A percentile compares a stretch with the other conserved stretches of the same genome.
These are phyloP conservation scores for Alligator mississippiensis DNA, from an alignment of 2,113 vertebrate species.

Conservation along the genomic window DNA sequence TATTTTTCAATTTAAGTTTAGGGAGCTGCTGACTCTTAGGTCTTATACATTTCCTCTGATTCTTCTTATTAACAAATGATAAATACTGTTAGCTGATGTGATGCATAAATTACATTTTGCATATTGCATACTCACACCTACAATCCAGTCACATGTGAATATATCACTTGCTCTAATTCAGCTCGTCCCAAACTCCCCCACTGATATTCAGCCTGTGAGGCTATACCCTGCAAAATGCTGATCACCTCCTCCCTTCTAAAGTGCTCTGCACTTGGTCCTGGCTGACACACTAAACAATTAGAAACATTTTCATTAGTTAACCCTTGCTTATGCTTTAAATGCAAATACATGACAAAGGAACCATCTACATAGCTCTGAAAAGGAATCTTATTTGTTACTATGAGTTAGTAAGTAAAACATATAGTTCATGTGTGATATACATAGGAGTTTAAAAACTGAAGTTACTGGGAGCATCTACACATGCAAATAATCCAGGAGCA, in stretches of 20 bases:
- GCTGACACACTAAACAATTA: not conserved
- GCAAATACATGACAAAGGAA: not conserved
- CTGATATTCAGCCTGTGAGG: not conserved
- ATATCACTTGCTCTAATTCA: not conserved
- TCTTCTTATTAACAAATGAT: conserved; percentile 10
- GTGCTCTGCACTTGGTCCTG: not conserved
- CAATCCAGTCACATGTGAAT: not conserved
- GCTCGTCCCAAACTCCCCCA: not conserved
- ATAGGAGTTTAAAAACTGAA: not conserved
- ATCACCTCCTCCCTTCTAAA: not conserved
- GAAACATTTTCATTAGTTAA: not conserved
- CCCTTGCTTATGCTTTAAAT: not conserved
- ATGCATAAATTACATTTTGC: not conserved
- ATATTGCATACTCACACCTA: not conserved
- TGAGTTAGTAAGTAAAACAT: not conserved
- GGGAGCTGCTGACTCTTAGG: not conserved
- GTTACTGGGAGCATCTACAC: not conserved
- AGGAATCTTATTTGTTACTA: not conserved
- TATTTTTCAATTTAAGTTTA: conserved; percentile 26
- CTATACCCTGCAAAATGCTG: not conserved
- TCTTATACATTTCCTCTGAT: not conserved
- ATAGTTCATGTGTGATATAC: not conserved
- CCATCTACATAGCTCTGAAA: not conserved
- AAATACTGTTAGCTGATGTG: not conserved
- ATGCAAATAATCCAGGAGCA: too few relatives aligned